These are phyloP conservation scores for Phrynocephalus forsythii DNA, from an alignment of 2,797 vertebrate species.

Conservation along the genomic window DNA sequence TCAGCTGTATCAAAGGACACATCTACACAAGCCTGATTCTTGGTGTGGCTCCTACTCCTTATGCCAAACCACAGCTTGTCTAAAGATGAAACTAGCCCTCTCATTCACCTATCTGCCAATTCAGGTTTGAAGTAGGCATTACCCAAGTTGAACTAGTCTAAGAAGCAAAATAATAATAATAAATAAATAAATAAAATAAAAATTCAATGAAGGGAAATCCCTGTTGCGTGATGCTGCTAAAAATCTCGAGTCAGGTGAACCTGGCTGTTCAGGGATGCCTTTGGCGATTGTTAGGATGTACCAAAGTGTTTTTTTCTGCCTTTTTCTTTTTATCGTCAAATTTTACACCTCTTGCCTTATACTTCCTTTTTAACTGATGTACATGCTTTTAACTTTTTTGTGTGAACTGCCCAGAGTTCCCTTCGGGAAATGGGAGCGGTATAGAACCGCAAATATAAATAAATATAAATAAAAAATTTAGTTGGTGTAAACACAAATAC, in stretches of 20 bases:
- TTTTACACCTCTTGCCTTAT: no score
- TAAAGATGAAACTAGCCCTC: not conserved
- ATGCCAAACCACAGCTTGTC: not conserved
- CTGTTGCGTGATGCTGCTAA: not conserved
- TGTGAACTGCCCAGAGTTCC: no score
- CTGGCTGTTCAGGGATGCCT: no score
- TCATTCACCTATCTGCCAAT: not conserved
- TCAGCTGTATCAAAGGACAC: not conserved
- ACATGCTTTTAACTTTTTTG: no score
- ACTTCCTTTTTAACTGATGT: no score
- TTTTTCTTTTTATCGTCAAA: no score
- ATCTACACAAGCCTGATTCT: not conserved
- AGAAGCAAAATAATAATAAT: not conserved
- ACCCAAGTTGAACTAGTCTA: not conserved
- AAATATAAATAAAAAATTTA: no score
- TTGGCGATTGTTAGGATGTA: no score
- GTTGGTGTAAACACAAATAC: not conserved
- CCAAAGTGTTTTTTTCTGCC: no score
- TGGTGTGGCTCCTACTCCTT: not conserved
- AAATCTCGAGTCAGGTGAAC: not conserved
- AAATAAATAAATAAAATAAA: no score
- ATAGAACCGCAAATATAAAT: no score
- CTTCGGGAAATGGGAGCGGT: no score
- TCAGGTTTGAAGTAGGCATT: not conserved
- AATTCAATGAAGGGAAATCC: not conserved